These are phyloP conservation scores for Xenops minutus DNA, from an alignment of 2,797 vertebrate genomes.

Conservation along the genomic window DNA sequence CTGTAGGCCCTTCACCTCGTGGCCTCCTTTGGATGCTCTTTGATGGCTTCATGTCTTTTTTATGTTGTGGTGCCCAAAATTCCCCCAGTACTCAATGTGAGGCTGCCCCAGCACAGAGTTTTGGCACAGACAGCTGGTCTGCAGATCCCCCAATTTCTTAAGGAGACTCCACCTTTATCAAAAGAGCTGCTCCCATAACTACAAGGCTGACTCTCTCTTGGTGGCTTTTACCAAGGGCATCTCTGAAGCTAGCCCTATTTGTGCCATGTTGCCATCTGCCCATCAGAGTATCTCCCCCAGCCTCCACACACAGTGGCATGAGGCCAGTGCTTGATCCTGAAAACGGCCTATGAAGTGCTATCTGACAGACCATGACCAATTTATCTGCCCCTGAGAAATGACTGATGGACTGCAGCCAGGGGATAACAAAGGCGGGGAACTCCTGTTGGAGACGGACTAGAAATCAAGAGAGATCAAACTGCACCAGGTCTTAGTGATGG, in stretches of 20 bases:
- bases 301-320: rapidly evolving
- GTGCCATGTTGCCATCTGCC: background rate
- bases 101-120: background rate
- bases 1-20: background rate
- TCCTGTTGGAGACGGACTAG: background rate
- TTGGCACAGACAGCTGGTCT: background rate
- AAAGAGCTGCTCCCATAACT: background rate
- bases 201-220: background rate
- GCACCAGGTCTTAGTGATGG: background rate
- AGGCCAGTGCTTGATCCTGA: background rate
- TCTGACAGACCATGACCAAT: background rate
- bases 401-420: background rate
- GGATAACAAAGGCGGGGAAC: background rate
- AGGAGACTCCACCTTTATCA: background rate
- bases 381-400: background rate
- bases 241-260: background rate
- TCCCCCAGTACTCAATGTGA: background rate
- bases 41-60: background rate
- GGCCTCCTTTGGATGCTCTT: background rate
- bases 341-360: background rate
- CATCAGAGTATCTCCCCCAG: background rate
- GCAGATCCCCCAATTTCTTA: background rate
- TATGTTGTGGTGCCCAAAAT: background rate
- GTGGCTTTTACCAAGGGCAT: background rate
- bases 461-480: background rate